A percentile compares a stretch with the other conserved stretches of the same genome.
Conservation (phyloP, 2,797 vertebrate genomes). For the Cyclopterus lumpus region DNA sequence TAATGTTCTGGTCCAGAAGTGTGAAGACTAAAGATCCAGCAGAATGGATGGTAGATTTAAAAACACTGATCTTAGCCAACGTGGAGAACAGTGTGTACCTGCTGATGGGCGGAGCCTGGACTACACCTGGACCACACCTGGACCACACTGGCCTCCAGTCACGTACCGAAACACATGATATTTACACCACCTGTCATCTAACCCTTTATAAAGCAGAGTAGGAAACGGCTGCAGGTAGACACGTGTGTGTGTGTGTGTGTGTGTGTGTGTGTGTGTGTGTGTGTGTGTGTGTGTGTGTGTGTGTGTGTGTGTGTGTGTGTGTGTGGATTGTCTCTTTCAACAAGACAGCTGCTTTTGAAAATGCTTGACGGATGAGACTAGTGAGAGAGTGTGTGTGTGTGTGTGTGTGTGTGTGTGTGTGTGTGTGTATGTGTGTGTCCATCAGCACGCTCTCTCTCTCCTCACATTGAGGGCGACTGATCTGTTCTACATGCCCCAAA, state of each 20-base stretch:
- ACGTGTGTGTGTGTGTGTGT: not conserved
- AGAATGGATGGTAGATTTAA: not conserved
- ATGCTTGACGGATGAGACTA: no score
- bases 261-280: not conserved
- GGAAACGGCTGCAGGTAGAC: not conserved
- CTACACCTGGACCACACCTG: no score
- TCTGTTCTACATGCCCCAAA: slow-evolving; percentile 14
- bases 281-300: not conserved
- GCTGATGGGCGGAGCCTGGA: slow-evolving; percentile 26
- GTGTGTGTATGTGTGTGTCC: slow-evolving; percentile 19
- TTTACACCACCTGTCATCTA: slow-evolving; percentile 40
- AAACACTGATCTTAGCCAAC: not conserved
- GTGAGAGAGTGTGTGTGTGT: slow-evolving; percentile 11
- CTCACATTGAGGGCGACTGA: slow-evolving; percentile 29
- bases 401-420: slow-evolving; percentile 18
- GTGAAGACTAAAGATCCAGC: not conserved
- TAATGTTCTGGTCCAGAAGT: not conserved
- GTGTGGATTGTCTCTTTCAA: not conserved
- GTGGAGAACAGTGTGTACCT: not conserved
- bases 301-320: slow-evolving; percentile 23
- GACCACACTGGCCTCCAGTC: not conserved
- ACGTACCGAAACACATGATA: slow-evolving; percentile 11
- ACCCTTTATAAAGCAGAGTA: not conserved
- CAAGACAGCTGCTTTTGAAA: slow-evolving; percentile 60
- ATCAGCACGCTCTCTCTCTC: slow-evolving; percentile 12